phyloP scores from a whole-genome alignment of 2,797 vertebrate genomes.

The Eutrigla gurnardus region DNA sequence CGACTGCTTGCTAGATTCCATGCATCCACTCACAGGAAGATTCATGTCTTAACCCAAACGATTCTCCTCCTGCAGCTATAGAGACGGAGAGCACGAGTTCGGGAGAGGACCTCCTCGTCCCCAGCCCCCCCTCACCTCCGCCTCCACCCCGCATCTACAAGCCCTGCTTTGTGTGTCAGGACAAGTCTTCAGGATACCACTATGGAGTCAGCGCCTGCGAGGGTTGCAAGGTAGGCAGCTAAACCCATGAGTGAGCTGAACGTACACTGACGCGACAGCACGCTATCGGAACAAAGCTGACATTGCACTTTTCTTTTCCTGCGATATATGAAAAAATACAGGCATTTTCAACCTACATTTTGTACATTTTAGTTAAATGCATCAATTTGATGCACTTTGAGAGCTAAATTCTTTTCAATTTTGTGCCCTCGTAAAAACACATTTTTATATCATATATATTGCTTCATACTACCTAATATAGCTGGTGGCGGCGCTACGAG shows the following conservation, averaged over 20 bases:
- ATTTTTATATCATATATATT: no score
- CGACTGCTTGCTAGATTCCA: no score
- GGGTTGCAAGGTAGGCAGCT: constrained; percentile 91
- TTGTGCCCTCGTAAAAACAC: no score
- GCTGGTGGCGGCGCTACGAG: no score
- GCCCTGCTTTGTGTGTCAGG: constrained; percentile 96
- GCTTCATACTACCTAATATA: no score
- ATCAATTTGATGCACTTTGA: no score
- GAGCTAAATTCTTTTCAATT: no score
- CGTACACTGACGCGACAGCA: neutral
- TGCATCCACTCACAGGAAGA: neutral
- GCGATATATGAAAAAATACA: no score
- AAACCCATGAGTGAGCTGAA: neutral
- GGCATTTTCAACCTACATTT: no score
- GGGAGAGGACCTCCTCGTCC: constrained; percentile 89
- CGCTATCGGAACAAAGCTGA: no score
- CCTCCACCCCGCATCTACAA: constrained; percentile 94
- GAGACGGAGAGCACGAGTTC: constrained; percentile 96
- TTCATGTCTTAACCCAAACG: neutral
- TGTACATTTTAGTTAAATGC: no score
- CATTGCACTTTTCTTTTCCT: no score
- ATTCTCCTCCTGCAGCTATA: constrained; percentile 82
- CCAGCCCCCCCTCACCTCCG: constrained; percentile 91
- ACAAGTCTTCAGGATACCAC: constrained; percentile 96
- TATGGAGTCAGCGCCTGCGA: constrained; percentile 97